phyloP scores from a whole-genome alignment of 2,113 vertebrate species.

The Petroica traversi region DNA sequence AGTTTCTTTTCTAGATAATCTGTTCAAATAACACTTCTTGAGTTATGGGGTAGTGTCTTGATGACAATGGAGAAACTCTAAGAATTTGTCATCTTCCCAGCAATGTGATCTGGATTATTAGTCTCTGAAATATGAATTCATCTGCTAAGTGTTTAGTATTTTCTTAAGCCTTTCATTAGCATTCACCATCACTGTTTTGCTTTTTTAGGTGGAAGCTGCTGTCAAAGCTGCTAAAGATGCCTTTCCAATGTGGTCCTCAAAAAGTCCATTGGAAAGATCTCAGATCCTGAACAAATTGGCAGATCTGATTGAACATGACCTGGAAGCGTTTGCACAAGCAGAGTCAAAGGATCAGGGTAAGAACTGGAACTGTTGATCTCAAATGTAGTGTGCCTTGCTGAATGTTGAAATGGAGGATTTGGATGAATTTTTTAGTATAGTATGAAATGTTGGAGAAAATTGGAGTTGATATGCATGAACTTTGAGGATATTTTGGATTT shows the following conservation, averaged over 20 bases:
- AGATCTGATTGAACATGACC: constrained; percentile 83
- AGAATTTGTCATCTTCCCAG: background rate
- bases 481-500: background rate
- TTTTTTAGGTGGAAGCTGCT: constrained; percentile 84
- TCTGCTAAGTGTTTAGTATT: background rate
- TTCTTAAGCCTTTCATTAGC: background rate
- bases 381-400: background rate
- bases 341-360: constrained; percentile 96
- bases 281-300: constrained; percentile 85
- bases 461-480: background rate
- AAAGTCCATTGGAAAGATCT: constrained; percentile 81
- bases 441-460: background rate
- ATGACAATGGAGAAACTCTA: background rate
- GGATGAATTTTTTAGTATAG: background rate
- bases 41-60: background rate
- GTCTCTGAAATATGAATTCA: background rate
- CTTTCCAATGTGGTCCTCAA: constrained; percentile 87
- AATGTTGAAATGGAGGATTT: background rate
- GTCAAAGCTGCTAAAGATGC: constrained; percentile 88
- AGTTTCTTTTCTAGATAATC: background rate
- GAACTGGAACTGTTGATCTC: background rate
- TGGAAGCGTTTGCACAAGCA: constrained; percentile 89
- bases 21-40: background rate
- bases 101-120: background rate
- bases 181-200: background rate